Evolutionary conservation across 1,140 invertebrate genomes (phyloP).

Genomic region (Rhopalosiphum maidis): DNA sequence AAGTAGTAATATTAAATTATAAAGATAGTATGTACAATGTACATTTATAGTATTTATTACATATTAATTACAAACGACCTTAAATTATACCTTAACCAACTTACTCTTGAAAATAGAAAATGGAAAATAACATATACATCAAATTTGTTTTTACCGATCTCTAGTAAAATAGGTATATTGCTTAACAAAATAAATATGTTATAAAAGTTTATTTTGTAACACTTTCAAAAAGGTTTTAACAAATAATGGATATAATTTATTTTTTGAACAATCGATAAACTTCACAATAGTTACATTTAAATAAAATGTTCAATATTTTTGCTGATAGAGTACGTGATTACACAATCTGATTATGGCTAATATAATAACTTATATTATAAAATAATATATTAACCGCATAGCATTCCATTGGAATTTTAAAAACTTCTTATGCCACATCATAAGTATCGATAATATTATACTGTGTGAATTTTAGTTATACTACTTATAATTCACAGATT

Average conservation of each 20-base stretch:
- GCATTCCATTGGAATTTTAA: too few relatives aligned
- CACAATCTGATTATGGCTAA: too few relatives aligned
- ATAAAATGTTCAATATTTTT: background rate
- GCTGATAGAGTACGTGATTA: too few relatives aligned
- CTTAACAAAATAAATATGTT: background rate
- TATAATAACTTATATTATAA: too few relatives aligned
- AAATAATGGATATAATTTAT: background rate
- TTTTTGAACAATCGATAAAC: background rate
- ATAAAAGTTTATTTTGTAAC: background rate
- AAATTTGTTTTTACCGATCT: background rate
- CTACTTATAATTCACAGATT: too few relatives aligned
- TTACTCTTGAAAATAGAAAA: background rate
- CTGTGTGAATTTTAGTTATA: too few relatives aligned
- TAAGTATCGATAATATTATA: too few relatives aligned
- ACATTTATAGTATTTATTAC: background rate
- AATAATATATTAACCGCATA: too few relatives aligned
- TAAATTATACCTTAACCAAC: background rate
- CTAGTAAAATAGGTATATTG: background rate
- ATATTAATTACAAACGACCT: too few relatives aligned
- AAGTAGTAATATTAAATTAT: too few relatives aligned
- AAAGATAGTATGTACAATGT: too few relatives aligned
- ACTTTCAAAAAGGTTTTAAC: background rate
- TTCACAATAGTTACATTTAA: background rate
- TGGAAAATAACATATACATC: background rate
- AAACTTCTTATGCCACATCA: too few relatives aligned